Conservation (phyloP, 2,113 vertebrate species). For the Eolophus roseicapilla region DNA sequence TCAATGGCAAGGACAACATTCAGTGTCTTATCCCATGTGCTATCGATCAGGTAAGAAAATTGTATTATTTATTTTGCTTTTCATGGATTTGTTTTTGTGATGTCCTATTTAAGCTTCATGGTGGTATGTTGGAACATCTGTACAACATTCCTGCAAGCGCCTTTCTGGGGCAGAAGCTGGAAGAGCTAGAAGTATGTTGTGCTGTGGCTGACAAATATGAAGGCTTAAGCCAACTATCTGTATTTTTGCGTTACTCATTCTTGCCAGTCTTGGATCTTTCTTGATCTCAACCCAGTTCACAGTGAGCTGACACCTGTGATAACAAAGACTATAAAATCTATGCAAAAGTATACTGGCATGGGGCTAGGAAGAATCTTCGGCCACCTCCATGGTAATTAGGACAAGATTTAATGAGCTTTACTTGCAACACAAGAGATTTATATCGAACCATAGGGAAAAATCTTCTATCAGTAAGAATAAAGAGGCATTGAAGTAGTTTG, state of each 20-base stretch:
- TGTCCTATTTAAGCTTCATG: neutral
- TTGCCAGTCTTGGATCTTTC: neutral
- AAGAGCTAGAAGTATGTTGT: neutral
- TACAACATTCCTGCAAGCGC: neutral
- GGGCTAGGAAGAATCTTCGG: neutral
- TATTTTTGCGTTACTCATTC: neutral
- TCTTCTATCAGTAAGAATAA: neutral
- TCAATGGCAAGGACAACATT: slow-evolving; percentile 82
- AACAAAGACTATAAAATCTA: neutral
- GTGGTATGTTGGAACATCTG: neutral
- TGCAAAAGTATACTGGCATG: neutral
- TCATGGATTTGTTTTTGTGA: neutral
- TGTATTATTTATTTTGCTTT: neutral
- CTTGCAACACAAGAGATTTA: neutral
- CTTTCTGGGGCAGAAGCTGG: neutral
- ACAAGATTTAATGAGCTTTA: neutral
- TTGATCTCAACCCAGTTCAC: neutral
- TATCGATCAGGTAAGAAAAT: slow-evolving; percentile 89
- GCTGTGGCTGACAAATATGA: neutral
- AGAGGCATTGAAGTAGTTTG: neutral
- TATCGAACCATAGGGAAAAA: neutral
- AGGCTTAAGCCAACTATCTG: neutral
- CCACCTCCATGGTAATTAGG: neutral
- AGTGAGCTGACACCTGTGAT: neutral
- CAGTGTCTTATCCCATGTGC: slow-evolving; percentile 97